Evolutionary conservation across 1,140 invertebrate species (phyloP).

Genomic region (Lepidostoma basale): DNA sequence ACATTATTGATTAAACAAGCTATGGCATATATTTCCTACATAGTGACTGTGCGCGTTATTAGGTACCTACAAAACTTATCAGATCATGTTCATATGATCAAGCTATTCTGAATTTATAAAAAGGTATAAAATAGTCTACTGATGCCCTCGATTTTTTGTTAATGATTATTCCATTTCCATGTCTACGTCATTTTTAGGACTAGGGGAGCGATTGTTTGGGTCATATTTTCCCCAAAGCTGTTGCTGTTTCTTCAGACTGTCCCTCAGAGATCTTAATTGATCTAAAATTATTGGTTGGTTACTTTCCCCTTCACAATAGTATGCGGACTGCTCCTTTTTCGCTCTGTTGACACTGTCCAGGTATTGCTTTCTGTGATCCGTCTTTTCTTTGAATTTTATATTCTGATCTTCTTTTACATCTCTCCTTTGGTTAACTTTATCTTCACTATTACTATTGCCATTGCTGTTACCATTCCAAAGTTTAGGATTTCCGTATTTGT

Average conservation of each 20-base stretch:
- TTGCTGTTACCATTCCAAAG: slow-evolving; percentile 52
- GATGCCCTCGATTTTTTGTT: not conserved
- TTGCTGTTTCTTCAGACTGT: slow-evolving; percentile 44
- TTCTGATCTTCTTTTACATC: slow-evolving; percentile 12
- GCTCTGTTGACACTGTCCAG: slow-evolving; percentile 51
- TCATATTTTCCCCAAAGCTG: slow-evolving; percentile 43
- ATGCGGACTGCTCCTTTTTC: slow-evolving; percentile 51
- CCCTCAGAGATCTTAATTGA: slow-evolving; percentile 43
- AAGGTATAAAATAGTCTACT: slow-evolving; percentile 5
- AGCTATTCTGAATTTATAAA: slow-evolving; percentile 11
- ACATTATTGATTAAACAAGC: slow-evolving; percentile 38
- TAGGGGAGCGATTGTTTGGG: slow-evolving; percentile 31
- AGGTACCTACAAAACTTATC: not conserved
- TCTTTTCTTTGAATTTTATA: slow-evolving; percentile 39
- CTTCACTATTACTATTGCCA: slow-evolving; percentile 48
- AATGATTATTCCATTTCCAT: slow-evolving; percentile 39
- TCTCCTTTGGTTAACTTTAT: slow-evolving; percentile 6
- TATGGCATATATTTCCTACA: slow-evolving; percentile 14
- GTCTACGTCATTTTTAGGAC: slow-evolving; percentile 44
- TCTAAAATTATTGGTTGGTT: slow-evolving; percentile 41
- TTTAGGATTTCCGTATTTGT: slow-evolving; percentile 60
- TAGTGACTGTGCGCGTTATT: slow-evolving; percentile 10
- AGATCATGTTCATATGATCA: not conserved
- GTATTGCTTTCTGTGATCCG: slow-evolving; percentile 53
- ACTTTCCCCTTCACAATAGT: slow-evolving; percentile 49